Conservation (phyloP, 2,113 vertebrate species). For the Leucopternis melanops region DNA sequence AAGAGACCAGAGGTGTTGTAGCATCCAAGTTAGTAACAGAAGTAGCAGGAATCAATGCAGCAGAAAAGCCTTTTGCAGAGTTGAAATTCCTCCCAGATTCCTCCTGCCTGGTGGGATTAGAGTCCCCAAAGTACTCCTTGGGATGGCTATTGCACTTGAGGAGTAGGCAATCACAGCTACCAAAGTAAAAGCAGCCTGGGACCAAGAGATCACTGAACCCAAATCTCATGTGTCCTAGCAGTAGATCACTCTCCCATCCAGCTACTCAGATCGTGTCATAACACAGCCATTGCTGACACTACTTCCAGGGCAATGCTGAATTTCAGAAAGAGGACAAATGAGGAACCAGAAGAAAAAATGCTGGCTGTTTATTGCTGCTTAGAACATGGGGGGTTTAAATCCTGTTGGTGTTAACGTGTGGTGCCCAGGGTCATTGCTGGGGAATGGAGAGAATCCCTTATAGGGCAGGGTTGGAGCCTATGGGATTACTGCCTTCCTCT, state of each 20-base stretch:
- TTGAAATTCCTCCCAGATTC: neutral
- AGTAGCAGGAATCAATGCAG: neutral
- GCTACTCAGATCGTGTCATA: neutral
- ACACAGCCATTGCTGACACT: neutral
- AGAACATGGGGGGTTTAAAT: neutral
- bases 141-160: neutral
- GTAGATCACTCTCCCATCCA: neutral
- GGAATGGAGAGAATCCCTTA: constrained; percentile 49
- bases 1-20: neutral
- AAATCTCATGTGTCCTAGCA: neutral
- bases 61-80: neutral
- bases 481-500: constrained; percentile 59
- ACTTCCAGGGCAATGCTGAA: neutral
- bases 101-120: neutral
- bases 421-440: neutral
- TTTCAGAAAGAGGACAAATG: neutral
- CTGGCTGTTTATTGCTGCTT: neutral
- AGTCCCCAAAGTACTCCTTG: neutral
- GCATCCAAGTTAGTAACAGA: neutral
- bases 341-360: neutral
- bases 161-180: neutral
- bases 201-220: neutral
- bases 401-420: neutral
- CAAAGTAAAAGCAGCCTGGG: neutral
- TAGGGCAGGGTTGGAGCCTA: constrained; percentile 51